Conservation (phyloP, 2,113 vertebrate species). For the Equus przewalskii region DNA sequence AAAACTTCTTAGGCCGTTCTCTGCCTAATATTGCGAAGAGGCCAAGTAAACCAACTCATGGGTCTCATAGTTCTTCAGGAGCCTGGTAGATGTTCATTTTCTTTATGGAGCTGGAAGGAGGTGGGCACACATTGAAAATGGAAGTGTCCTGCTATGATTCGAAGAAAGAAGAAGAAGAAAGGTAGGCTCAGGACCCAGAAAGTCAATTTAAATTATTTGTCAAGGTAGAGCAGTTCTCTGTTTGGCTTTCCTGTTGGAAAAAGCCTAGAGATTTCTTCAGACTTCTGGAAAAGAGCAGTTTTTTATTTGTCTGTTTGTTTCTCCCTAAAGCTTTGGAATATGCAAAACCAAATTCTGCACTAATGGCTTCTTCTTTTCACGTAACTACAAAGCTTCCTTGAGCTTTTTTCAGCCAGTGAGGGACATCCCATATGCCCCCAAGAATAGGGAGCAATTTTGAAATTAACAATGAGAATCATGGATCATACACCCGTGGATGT, state of each 20-base stretch:
- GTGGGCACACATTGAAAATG: neutral
- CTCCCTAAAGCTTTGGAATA: neutral
- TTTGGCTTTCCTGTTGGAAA: neutral
- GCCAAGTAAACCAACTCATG: neutral
- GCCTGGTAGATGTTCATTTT: neutral
- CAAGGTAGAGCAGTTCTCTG: neutral
- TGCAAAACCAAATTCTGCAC: neutral
- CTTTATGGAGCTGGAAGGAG: neutral
- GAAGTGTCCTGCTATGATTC: neutral
- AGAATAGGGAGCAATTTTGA: neutral
- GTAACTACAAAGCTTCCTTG: conserved; percentile 6
- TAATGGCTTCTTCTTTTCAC: neutral
- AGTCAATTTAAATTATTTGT: neutral
- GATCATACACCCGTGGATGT: neutral
- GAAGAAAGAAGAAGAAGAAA: conserved; percentile 34
- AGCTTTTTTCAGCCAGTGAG: neutral
- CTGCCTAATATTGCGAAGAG: neutral
- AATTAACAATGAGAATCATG: conserved; percentile 1
- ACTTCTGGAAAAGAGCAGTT: neutral
- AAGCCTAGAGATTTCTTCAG: neutral
- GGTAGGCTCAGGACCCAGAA: neutral
- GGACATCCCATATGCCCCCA: neutral
- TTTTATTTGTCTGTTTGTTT: neutral
- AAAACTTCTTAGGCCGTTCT: neutral
- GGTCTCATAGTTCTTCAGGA: neutral